phyloP scores from a whole-genome alignment of 1,140 invertebrate species.

The Caenorhabditis tropicalis region DNA sequence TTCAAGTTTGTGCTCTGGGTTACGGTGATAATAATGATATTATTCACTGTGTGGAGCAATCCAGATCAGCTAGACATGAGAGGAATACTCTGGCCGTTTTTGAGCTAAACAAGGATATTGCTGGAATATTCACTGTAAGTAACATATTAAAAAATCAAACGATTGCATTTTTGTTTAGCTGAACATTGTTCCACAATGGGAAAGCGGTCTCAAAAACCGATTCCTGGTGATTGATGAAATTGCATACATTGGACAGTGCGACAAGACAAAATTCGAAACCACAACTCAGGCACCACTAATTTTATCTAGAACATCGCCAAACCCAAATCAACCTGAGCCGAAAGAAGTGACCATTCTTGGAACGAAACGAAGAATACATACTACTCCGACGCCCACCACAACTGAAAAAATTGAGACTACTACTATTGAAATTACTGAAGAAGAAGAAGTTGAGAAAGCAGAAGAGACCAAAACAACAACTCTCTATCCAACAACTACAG shows the following conservation, averaged over 20 bases:
- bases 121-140: constrained; percentile 66
- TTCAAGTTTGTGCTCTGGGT: constrained; percentile 70
- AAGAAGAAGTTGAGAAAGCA: neutral
- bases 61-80: constrained; percentile 42
- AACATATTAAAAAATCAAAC: neutral
- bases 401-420: neutral
- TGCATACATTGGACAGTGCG: constrained; percentile 70
- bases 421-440: constrained; percentile 19
- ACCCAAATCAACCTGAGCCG: neutral
- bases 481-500: neutral
- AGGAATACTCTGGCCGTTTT: constrained; percentile 67
- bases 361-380: constrained; percentile 37
- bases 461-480: neutral
- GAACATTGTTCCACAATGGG: constrained; percentile 69
- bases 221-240: constrained; percentile 69
- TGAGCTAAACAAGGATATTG: constrained; percentile 61
- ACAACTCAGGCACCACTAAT: constrained; percentile 13
- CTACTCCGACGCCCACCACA: constrained; percentile 53
- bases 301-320: neutral
- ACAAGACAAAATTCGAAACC: neutral
- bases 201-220: constrained; percentile 57
- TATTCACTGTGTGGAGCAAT: constrained; percentile 45
- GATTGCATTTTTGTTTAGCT: constrained; percentile 67
- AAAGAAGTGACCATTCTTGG: constrained; percentile 38
- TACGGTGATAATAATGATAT: constrained; percentile 56